Conservation (phyloP, 2,113 vertebrate species). For the Mus spicilegus region DNA sequence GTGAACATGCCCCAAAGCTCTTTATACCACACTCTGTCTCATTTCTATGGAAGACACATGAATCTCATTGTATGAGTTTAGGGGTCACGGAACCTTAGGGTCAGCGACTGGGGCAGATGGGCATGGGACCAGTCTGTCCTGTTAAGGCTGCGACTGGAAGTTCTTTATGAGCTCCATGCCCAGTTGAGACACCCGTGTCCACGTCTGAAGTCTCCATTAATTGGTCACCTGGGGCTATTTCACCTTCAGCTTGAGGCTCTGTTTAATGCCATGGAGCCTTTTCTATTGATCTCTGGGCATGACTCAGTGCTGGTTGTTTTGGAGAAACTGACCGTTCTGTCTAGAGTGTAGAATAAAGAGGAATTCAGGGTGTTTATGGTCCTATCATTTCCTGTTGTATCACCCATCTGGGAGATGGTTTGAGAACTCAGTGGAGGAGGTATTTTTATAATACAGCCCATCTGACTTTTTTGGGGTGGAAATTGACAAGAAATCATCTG, state of each 20-base stretch:
- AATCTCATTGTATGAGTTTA: neutral
- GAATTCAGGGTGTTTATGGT: neutral
- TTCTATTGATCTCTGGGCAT: neutral
- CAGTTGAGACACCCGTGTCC: neutral
- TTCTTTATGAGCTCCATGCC: neutral
- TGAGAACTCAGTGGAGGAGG: neutral
- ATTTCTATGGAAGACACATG: neutral
- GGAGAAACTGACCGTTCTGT: neutral
- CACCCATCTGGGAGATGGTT: neutral
- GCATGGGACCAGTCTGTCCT: neutral
- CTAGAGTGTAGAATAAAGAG: neutral
- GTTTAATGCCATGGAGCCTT: neutral
- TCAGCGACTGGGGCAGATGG: neutral
- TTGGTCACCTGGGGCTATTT: neutral
- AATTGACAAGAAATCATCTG: neutral
- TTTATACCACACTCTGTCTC: neutral
- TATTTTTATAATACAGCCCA: neutral
- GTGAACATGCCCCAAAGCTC: neutral
- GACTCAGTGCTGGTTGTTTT: slow-evolving; percentile 44
- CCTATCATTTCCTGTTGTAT: neutral
- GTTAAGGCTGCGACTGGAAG: neutral
- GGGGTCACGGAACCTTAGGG: neutral
- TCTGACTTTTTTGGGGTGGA: neutral
- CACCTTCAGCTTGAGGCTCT: neutral
- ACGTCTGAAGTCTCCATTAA: neutral